These are phyloP conservation scores for Cladorhizidae sp. DNA, from an alignment of 37 sponge, comb jelly and placozoan species.

Conservation along the genomic window DNA sequence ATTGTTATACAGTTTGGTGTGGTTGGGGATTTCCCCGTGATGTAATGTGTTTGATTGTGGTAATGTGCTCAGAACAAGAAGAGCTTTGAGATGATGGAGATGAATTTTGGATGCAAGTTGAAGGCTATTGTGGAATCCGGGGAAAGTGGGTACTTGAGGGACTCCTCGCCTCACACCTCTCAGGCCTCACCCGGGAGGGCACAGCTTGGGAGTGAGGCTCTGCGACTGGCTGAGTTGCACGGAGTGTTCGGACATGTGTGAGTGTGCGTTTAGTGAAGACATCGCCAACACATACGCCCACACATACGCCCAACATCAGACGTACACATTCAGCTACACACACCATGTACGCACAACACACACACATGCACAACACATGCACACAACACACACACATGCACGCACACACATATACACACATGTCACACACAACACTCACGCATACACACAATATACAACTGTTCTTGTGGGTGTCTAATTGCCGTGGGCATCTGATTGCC, in stretches of 20 bases:
- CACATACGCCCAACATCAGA: background rate
- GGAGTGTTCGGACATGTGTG: slow-evolving; percentile 45
- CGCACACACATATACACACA: too few species aligned
- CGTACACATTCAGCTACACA: too few species aligned
- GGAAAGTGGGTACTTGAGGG: background rate
- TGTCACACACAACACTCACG: background rate
- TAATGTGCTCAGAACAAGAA: too few species aligned
- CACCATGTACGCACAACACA: background rate
- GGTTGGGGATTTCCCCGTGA: too few species aligned
- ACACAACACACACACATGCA: background rate
- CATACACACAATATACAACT: background rate
- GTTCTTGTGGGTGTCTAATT: slow-evolving; percentile 17
- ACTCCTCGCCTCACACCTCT: background rate
- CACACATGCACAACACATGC: too few species aligned
- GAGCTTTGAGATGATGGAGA: background rate
- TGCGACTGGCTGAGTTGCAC: slow-evolving; percentile 30
- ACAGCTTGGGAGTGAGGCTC: slow-evolving; percentile 17
- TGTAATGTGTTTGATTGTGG: too few species aligned
- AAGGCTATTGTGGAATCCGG: background rate
- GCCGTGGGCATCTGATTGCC: background rate
- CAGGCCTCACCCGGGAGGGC: background rate
- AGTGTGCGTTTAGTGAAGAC: background rate
- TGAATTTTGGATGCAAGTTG: background rate
- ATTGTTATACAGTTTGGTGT: too few species aligned
- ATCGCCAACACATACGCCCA: background rate